Evolutionary conservation across 2,888 invertebrate genomes (phyloP).

Genomic region (Germaria angustata): DNA sequence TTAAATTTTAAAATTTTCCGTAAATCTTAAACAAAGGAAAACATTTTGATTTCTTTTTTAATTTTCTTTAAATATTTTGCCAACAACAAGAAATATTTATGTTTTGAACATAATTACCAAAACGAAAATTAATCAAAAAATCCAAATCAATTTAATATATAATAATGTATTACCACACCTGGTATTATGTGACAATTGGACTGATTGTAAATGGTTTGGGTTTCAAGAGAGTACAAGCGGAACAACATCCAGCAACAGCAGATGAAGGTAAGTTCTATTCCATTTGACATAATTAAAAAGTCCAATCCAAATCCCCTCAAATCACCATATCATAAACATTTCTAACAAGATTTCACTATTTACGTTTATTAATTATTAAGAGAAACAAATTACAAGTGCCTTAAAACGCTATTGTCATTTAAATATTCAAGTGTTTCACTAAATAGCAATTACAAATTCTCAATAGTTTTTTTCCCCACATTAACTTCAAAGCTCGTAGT

Average conservation of each 20-base stretch:
- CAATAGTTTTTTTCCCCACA: background rate
- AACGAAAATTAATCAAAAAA: constrained; percentile 1
- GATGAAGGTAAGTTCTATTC: constrained; percentile 74
- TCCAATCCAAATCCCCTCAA: too few species aligned
- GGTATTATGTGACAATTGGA: constrained; percentile 61
- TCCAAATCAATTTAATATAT: background rate
- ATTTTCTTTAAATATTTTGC: constrained; percentile 9
- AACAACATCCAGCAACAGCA: constrained; percentile 77
- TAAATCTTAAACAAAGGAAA: background rate
- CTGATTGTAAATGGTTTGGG: constrained; percentile 45
- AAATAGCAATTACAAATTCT: constrained; percentile 28
- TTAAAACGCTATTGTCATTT: background rate
- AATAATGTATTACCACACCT: constrained; percentile 59
- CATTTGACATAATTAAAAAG: background rate
- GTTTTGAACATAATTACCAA: constrained; percentile 13
- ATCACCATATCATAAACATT: background rate
- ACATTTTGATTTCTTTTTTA: background rate
- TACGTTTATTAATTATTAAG: background rate
- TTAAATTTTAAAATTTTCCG: background rate
- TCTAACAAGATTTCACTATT: background rate
- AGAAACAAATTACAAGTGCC: background rate
- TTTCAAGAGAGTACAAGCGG: constrained; percentile 68
- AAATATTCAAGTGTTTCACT: constrained; percentile 7
- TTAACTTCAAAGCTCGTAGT: background rate
- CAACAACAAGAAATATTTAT: constrained; percentile 4